phyloP scores from a whole-genome alignment of 1,140 invertebrate genomes.

The Ectropis grisescens region DNA sequence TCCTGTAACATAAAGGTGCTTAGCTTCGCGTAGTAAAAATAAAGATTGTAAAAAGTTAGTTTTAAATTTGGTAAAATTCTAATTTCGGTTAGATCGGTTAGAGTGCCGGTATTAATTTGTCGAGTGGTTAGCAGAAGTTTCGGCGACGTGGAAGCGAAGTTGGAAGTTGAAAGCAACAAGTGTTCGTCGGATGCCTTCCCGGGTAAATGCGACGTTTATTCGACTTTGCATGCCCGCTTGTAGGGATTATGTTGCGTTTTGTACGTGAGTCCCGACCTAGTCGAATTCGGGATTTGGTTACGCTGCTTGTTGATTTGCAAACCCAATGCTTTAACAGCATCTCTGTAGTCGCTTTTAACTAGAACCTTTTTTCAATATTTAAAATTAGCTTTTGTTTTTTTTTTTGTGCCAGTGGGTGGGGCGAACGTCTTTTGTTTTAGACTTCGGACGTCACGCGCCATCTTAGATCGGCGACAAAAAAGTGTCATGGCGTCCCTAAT shows the following conservation, averaged over 20 bases:
- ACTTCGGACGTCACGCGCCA: slow-evolving; percentile 45
- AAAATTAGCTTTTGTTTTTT: too few species aligned
- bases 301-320: slow-evolving; percentile 21
- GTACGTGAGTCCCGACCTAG: slow-evolving; percentile 14
- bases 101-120: too few species aligned
- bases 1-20: too few species aligned
- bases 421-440: slow-evolving; percentile 62
- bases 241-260: slow-evolving; percentile 34
- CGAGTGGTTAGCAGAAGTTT: too few species aligned
- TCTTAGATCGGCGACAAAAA: slow-evolving; percentile 62
- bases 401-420: slow-evolving; percentile 52
- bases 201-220: slow-evolving; percentile 60
- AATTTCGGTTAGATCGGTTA: slow-evolving; percentile 5
- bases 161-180: slow-evolving; percentile 48
- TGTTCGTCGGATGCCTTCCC: slow-evolving; percentile 55
- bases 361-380: too few species aligned
- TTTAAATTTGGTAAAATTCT: slow-evolving; percentile 2
- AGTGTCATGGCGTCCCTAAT: slow-evolving; percentile 55
- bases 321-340: too few species aligned
- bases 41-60: slow-evolving; percentile 13
- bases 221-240: slow-evolving; percentile 57
- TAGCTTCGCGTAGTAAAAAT: slow-evolving; percentile 8
- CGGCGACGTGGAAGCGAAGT: slow-evolving; percentile 18
- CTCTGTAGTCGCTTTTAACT: too few species aligned
- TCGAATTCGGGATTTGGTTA: slow-evolving; percentile 25